These are phyloP conservation scores for Neostethus bicornis DNA, from an alignment of 2,797 vertebrate species.

Conservation along the genomic window DNA sequence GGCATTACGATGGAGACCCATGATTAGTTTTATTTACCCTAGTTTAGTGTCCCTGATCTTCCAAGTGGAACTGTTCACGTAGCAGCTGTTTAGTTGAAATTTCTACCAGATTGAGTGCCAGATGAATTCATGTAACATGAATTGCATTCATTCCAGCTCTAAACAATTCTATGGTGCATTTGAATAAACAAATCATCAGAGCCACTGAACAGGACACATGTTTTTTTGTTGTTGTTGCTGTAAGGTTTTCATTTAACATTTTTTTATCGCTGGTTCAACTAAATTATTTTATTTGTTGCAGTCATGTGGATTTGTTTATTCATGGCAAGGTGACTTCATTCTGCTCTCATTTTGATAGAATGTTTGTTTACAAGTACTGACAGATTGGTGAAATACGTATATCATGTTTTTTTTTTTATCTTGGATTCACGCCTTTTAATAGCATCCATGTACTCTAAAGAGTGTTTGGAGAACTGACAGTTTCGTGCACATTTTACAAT, in stretches of 20 bases:
- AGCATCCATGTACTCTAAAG: constrained; percentile 39
- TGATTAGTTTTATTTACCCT: constrained; percentile 38
- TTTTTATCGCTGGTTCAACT: constrained; percentile 31
- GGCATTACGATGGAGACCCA: constrained; percentile 18
- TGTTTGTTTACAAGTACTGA: constrained; percentile 50
- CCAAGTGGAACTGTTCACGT: constrained; percentile 38
- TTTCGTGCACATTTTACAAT: constrained; percentile 46
- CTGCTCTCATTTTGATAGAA: constrained; percentile 31
- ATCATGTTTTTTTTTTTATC: constrained; percentile 58
- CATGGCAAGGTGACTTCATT: constrained; percentile 54
- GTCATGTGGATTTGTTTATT: constrained; percentile 54
- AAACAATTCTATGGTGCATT: constrained; percentile 33
- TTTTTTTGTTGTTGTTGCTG: constrained; percentile 16
- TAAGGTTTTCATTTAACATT: constrained; percentile 22
- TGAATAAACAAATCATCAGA: constrained; percentile 32
- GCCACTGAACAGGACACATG: constrained; percentile 19
- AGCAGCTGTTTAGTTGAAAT: constrained; percentile 54
- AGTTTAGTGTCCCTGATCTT: constrained; percentile 25
- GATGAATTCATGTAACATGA: constrained; percentile 56
- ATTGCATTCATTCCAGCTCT: constrained; percentile 34
- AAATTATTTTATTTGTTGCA: constrained; percentile 57
- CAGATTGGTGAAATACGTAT: no score
- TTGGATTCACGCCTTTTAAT: constrained; percentile 48
- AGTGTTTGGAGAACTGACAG: constrained; percentile 52
- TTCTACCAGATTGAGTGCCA: constrained; percentile 39